These are phyloP conservation scores for Platichthys flesus DNA, from an alignment of 2,113 vertebrate species.

Conservation along the genomic window DNA sequence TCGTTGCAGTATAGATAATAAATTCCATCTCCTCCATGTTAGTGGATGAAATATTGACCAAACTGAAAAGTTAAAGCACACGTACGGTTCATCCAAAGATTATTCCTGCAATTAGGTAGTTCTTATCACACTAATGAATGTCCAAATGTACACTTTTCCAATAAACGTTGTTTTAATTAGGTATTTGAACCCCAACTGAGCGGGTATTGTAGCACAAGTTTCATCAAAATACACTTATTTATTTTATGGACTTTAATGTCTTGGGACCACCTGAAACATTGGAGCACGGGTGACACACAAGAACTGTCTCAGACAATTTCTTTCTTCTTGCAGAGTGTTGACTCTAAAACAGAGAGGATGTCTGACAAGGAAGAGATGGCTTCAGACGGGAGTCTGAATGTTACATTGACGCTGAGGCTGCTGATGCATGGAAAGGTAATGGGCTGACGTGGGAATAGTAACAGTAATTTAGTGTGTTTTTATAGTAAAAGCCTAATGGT, in stretches of 20 bases:
- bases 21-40: background rate
- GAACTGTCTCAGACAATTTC: conserved; percentile 14
- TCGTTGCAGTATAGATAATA: too few relatives aligned
- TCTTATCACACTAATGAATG: too few relatives aligned
- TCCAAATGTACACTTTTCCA: too few relatives aligned
- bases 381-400: conserved; percentile 87
- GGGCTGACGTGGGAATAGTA: conserved; percentile 14
- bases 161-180: too few relatives aligned
- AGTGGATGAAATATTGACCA: too few relatives aligned
- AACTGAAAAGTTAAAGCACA: too few relatives aligned
- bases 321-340: conserved; percentile 77
- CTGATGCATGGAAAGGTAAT: conserved; percentile 95
- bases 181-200: too few relatives aligned
- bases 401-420: conserved; percentile 90
- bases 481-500: conserved; percentile 2
- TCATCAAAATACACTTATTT: too few relatives aligned
- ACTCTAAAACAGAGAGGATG: conserved; percentile 75
- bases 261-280: background rate
- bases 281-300: conserved; percentile 4
- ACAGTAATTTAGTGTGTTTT: background rate
- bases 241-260: conserved; percentile 9
- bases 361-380: conserved; percentile 85
- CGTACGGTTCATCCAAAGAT: too few relatives aligned
- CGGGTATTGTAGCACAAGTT: too few relatives aligned
- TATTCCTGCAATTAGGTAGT: too few relatives aligned